Evolutionary conservation across 2,888 invertebrate genomes (phyloP).

Genomic region (Erebia epiphron): DNA sequence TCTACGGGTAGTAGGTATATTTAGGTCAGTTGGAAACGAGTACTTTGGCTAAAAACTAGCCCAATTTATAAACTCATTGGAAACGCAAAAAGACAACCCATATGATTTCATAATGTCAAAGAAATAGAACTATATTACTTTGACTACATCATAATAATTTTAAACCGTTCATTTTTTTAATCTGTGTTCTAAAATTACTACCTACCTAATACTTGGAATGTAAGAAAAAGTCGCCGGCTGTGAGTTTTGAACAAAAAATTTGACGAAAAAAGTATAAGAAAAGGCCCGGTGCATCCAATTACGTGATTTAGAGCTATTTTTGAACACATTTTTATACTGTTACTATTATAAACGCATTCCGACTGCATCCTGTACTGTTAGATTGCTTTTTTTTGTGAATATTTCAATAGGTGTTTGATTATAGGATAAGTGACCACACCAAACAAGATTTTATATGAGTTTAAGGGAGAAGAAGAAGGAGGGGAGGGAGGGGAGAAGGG

Average conservation of each 20-base stretch:
- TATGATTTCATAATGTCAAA: background rate
- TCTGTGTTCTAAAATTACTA: conserved; percentile 26
- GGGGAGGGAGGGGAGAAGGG: too few relatives aligned
- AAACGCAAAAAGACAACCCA: too few relatives aligned
- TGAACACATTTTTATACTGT: conserved; percentile 20
- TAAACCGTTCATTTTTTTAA: background rate
- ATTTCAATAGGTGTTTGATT: too few relatives aligned
- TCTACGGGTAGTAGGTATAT: too few relatives aligned
- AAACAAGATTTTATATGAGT: too few relatives aligned
- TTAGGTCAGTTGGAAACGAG: too few relatives aligned
- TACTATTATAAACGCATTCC: background rate
- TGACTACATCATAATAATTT: background rate
- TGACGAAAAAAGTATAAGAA: conserved; percentile 19
- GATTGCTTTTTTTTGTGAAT: background rate
- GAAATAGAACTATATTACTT: background rate
- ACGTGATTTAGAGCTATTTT: conserved; percentile 29
- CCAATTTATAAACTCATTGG: too few relatives aligned
- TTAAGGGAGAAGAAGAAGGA: too few relatives aligned
- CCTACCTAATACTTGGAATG: conserved; percentile 14
- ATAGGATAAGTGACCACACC: too few relatives aligned
- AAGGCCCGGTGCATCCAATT: conserved; percentile 42
- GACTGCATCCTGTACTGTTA: background rate
- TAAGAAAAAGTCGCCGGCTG: conserved; percentile 11
- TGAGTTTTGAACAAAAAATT: conserved; percentile 8
- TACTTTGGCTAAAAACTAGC: too few relatives aligned